Percentiles rank a stretch among this genome's conserved stretches.
These are phyloP conservation scores for Xylocopa sonorina DNA, from an alignment of 1,140 invertebrate species.

Conservation along the genomic window DNA sequence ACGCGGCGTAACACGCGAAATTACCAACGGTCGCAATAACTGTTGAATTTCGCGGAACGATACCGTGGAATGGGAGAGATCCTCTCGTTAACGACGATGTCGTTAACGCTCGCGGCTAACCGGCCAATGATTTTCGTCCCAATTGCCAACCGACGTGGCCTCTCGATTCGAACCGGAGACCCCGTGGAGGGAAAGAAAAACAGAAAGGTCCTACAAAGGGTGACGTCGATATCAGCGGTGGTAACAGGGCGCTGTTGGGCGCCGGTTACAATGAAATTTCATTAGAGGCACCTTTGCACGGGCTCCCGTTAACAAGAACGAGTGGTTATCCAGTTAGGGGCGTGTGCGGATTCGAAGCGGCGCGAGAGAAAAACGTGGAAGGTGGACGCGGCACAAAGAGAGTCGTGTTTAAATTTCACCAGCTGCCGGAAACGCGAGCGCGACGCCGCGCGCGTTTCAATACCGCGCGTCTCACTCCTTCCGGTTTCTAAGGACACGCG, in stretches of 20 bases:
- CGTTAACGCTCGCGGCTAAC: slow-evolving; percentile 18
- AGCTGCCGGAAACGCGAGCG: slow-evolving; percentile 6
- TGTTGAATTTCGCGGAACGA: background rate
- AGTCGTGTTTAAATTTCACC: slow-evolving; percentile 43
- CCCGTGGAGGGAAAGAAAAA: background rate
- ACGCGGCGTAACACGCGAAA: too few relatives aligned
- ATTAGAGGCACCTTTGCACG: slow-evolving; percentile 23
- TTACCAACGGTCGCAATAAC: background rate
- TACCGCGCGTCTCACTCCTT: background rate
- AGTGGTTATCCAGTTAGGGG: slow-evolving; percentile 30
- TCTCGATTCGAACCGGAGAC: too few relatives aligned
- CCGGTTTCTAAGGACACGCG: slow-evolving; percentile 24
- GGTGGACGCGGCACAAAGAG: slow-evolving; percentile 15
- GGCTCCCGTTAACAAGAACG: slow-evolving; percentile 21
- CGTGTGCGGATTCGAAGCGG: background rate
- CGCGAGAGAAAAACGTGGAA: background rate
- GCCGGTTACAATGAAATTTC: slow-evolving; percentile 38
- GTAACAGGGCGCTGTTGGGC: too few relatives aligned
- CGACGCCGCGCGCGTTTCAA: background rate
- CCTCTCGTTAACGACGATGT: background rate
- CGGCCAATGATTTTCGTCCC: background rate
- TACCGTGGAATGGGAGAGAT: background rate
- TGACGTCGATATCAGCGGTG: background rate
- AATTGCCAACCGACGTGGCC: background rate
- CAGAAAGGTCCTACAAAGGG: background rate